Evolutionary conservation across 2,888 invertebrate species (phyloP), one percentile per base, ranked within the genome.

Genomic region (Drosophila greeni): DNA sequence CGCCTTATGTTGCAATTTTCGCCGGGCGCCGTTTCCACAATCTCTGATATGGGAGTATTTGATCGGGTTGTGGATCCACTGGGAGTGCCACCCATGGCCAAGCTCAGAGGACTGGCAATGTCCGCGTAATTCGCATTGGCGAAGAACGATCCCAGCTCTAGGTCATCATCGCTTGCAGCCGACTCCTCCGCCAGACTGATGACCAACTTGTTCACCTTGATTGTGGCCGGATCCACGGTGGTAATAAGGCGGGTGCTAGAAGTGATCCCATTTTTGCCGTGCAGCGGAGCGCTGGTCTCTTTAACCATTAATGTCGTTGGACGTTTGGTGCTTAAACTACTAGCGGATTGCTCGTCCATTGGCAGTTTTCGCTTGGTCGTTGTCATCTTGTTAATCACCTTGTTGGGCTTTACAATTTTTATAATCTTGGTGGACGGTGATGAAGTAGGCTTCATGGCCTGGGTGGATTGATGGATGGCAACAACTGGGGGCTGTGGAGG

Each of bases 401-500:
- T 88, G 59, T 88, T 88, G 7, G 87, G 87, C 54, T 87, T 88
- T 0, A 88, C 80, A 36, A 88, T 87, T 73, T 87, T 87, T 1
- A 82, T 82, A 2, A 75, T 72, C 31, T 56, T 70, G 1, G 66
- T 18, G 12, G 58, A 9, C 1, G 56, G 37, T 3, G 47, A 39
- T 5, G 26, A 14, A 20, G 36, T 26, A 6, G 7, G 29, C 5
- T 18, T 6, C 0, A 23, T 18, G 3, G 20, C 9, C n/a, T 11
- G 42, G 9, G 9, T 24, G 9, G 23, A 14, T 40, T 8, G 8
- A 2, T 14, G 23, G 2, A 20, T 20, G 20, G 18, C 16, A 1
- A n/a, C 58, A 11, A 14, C n/a, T 16, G 39, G 49, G 11, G 51
- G 43, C 34, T 11, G 54, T 6, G 37, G 14, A 5, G 18, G 3